Conservation (phyloP, 2,888 invertebrate genomes). For the Trichogramma evanescens region DNA sequence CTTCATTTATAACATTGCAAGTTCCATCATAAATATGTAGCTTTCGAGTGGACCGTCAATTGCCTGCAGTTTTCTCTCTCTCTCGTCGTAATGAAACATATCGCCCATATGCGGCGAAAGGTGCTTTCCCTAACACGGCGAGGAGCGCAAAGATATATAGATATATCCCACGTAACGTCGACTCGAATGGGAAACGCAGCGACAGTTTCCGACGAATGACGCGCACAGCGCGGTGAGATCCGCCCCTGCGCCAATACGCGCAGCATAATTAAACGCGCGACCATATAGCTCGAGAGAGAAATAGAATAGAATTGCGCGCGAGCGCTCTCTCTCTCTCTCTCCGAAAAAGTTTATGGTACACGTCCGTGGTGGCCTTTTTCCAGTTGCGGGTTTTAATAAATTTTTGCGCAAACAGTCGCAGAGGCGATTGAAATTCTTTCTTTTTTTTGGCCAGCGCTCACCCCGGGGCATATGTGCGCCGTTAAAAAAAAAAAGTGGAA, state of each 20-base stretch:
- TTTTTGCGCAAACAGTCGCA: background rate
- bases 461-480: too few relatives aligned
- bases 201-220: slow-evolving; percentile 49
- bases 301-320: slow-evolving; percentile 5
- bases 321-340: too few relatives aligned
- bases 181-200: slow-evolving; percentile 28
- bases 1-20: too few relatives aligned
- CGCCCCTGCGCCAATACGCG: slow-evolving; percentile 23
- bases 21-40: too few relatives aligned
- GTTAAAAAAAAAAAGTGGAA: background rate
- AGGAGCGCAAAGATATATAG: too few relatives aligned
- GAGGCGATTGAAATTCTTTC: slow-evolving; percentile 2
- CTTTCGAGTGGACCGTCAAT: too few relatives aligned
- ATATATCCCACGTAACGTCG: too few relatives aligned
- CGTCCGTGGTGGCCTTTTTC: background rate
- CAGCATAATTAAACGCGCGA: slow-evolving; percentile 16
- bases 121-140: too few relatives aligned
- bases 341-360: background rate
- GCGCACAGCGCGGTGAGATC: slow-evolving; percentile 34
- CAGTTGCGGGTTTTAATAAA: slow-evolving; percentile 10
- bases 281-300: background rate
- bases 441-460: background rate
- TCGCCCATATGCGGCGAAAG: too few relatives aligned
- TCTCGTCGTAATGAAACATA: too few relatives aligned
- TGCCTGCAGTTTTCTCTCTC: too few relatives aligned